A percentile compares a stretch with the other conserved stretches of the same genome.
These are phyloP conservation scores for Andricus grossulariae DNA, from an alignment of 1,140 invertebrate species.

Conservation along the genomic window DNA sequence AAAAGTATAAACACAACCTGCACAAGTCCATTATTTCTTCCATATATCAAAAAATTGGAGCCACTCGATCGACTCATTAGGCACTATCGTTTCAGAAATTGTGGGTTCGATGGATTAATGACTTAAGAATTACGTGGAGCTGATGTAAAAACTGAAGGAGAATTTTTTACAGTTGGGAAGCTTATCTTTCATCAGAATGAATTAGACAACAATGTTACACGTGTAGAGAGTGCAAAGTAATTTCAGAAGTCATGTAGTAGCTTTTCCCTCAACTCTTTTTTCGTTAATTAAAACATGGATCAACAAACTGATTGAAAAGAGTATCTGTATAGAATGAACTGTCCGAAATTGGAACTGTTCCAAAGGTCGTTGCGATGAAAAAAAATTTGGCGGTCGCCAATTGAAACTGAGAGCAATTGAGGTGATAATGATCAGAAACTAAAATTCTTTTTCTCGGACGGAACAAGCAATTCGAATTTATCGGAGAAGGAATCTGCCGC, in stretches of 20 bases:
- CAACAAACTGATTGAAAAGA: too few relatives aligned
- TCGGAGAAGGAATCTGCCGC: background rate
- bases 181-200: too few relatives aligned
- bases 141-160: background rate
- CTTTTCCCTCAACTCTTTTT: too few relatives aligned
- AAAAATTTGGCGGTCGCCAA: background rate
- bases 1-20: background rate
- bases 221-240: too few relatives aligned
- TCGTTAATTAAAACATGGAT: too few relatives aligned
- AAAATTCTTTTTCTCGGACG: background rate
- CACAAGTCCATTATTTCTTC: background rate
- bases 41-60: background rate
- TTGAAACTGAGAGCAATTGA: background rate
- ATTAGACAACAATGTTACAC: too few relatives aligned
- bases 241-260: too few relatives aligned
- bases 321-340: too few relatives aligned
- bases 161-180: too few relatives aligned
- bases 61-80: background rate
- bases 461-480: background rate
- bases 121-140: background rate
- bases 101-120: background rate
- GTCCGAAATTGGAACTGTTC: too few relatives aligned
- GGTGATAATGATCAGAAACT: slow-evolving; percentile 1
- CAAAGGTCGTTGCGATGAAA: background rate
- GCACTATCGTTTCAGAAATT: background rate